Conservation (phyloP, 1,140 invertebrate genomes). For the Laupala kohalensis region DNA sequence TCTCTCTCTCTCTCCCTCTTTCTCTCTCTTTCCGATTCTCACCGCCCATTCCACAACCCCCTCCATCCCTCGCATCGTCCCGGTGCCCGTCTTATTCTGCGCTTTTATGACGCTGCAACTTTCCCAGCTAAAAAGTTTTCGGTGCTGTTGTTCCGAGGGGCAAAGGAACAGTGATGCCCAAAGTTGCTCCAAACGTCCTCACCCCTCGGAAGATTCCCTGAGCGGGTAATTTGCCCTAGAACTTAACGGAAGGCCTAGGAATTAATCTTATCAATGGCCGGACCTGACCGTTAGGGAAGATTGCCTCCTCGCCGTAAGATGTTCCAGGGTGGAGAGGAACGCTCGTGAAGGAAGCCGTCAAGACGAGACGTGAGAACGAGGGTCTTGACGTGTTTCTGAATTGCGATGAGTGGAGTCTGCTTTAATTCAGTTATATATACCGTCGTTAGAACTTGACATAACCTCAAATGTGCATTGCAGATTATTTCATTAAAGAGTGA, state of each 20-base stretch:
- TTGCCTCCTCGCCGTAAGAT: not conserved
- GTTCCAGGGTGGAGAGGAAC: no score
- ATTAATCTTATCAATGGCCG: constrained; percentile 1
- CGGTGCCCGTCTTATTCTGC: not conserved
- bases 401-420: no score
- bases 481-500: no score
- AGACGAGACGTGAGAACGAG: no score
- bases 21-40: no score
- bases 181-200: not conserved
- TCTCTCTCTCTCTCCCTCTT: not conserved
- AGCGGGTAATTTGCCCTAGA: not conserved
- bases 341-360: no score
- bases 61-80: no score
- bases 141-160: not conserved
- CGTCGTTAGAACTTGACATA: no score
- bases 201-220: not conserved
- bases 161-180: not conserved
- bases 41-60: no score
- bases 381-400: no score
- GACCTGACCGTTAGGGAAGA: not conserved
- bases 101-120: constrained; percentile 7
- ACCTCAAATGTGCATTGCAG: no score
- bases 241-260: not conserved
- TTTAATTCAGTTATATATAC: no score
- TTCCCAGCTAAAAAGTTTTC: not conserved